These are phyloP conservation scores for Heliconius sara DNA, from an alignment of 2,888 invertebrate species.

Conservation along the genomic window DNA sequence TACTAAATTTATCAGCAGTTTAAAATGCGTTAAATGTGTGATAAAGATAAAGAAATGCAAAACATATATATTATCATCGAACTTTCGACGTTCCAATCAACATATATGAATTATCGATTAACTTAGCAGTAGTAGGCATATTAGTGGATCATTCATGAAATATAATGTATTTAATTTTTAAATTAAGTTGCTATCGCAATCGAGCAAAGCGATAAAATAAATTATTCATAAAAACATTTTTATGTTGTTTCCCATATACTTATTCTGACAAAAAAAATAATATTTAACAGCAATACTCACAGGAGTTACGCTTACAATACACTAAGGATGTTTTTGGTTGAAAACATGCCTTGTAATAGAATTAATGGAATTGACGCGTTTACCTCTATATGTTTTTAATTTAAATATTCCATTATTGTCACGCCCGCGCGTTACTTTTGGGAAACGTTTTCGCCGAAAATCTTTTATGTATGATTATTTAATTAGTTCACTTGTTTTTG, in stretches of 20 bases:
- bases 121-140: neutral
- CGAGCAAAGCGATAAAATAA: neutral
- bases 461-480: neutral
- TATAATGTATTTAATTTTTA: neutral
- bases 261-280: slow-evolving; percentile 18
- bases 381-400: slow-evolving; percentile 47
- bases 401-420: slow-evolving; percentile 43
- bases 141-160: neutral
- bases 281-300: slow-evolving; percentile 37
- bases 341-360: slow-evolving; percentile 43
- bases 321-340: slow-evolving; percentile 41
- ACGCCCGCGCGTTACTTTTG: slow-evolving; percentile 39
- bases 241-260: slow-evolving; percentile 14
- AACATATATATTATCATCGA: neutral
- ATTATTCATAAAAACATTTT: slow-evolving; percentile 4
- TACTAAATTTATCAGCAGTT: too few species aligned
- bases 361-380: slow-evolving; percentile 46
- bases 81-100: neutral
- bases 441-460: slow-evolving; percentile 31
- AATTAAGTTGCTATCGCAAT: neutral
- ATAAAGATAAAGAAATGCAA: neutral
- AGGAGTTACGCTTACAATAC: slow-evolving; percentile 41
- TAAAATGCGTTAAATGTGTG: too few species aligned
- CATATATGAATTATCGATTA: neutral
- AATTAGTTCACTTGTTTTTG: neutral